phyloP scores from a whole-genome alignment of 2,888 invertebrate species.

The Trichogramma dendrolimi region DNA sequence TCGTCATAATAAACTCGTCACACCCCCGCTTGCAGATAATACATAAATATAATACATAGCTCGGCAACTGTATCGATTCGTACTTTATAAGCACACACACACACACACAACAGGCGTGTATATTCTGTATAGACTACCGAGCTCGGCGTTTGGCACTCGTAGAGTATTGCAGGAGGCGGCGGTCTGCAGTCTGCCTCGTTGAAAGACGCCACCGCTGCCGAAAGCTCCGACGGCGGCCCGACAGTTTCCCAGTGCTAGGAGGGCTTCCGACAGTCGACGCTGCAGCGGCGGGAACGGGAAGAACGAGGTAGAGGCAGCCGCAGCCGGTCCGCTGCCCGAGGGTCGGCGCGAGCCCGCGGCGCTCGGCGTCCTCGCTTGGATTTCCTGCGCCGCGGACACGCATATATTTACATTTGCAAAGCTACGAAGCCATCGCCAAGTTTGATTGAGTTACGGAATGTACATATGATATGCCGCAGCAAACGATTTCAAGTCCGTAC shows the following conservation, averaged over 20 bases:
- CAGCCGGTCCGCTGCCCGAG: constrained; percentile 57
- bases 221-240: constrained; percentile 38
- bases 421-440: too few species aligned
- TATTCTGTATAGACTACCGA: constrained; percentile 29
- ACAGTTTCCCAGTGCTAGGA: constrained; percentile 52
- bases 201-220: constrained; percentile 41
- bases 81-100: too few species aligned
- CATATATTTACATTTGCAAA: too few species aligned
- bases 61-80: too few species aligned
- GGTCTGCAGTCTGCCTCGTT: constrained; percentile 58
- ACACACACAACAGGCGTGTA: too few species aligned
- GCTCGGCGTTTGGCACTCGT: constrained; percentile 59
- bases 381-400: constrained; percentile 54
- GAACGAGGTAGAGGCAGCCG: constrained; percentile 39
- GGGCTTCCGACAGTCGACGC: constrained; percentile 58
- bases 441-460: too few species aligned
- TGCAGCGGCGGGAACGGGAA: constrained; percentile 56
- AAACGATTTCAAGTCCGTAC: too few species aligned
- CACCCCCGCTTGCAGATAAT: too few species aligned
- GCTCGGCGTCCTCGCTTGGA: constrained; percentile 75
- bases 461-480: too few species aligned
- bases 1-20: too few species aligned
- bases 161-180: constrained; percentile 67
- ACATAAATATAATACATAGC: too few species aligned
- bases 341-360: constrained; percentile 72